These are phyloP conservation scores for Cynopterus sphinx DNA, from an alignment of 2,797 vertebrate genomes.

Conservation along the genomic window DNA sequence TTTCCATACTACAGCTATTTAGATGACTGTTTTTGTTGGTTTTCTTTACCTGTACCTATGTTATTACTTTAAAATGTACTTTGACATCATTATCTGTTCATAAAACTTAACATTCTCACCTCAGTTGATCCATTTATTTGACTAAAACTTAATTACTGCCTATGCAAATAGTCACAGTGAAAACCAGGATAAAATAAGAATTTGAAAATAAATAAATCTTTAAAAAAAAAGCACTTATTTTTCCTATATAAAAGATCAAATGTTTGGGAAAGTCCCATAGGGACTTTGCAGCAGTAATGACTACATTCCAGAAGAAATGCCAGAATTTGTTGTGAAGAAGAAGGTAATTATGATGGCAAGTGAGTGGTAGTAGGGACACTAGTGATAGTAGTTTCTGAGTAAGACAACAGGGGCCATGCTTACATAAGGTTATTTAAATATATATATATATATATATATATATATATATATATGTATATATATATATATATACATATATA, in stretches of 20 bases:
- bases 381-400: background rate
- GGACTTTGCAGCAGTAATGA: background rate
- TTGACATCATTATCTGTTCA: background rate
- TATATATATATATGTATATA: too few species aligned
- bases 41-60: background rate
- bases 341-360: background rate
- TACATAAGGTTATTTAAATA: background rate
- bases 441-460: too few species aligned
- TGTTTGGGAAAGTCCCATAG: background rate
- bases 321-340: background rate
- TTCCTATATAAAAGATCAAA: constrained; percentile 24
- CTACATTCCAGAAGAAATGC: constrained; percentile 25
- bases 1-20: background rate
- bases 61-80: background rate
- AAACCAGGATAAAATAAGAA: background rate
- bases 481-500: too few species aligned
- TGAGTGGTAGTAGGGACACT: background rate
- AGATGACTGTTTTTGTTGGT: background rate
- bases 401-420: background rate
- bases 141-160: background rate
- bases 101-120: background rate
- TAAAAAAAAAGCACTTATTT: background rate
- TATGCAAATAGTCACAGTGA: background rate
- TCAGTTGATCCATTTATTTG: background rate
- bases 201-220: constrained; percentile 27